Conservation (phyloP, 1,140 invertebrate species). For the Dryas iulia region DNA sequence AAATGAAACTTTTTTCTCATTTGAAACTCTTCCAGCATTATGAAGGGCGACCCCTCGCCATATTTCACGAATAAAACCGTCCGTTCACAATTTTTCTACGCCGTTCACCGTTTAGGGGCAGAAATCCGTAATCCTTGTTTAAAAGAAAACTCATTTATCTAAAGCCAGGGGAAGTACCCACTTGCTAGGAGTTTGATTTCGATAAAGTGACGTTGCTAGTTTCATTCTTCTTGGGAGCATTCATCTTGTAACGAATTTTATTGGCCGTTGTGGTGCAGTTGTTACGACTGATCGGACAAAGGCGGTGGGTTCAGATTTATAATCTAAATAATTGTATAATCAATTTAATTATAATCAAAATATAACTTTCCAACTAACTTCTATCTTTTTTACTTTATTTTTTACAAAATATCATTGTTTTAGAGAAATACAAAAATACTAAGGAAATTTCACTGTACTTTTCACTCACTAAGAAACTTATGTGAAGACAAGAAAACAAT, state of each 20-base stretch:
- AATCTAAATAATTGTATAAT: too few species aligned
- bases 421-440: too few species aligned
- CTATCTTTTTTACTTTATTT: too few species aligned
- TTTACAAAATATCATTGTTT: too few species aligned
- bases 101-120: slow-evolving; percentile 9
- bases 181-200: not conserved
- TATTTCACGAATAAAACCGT: slow-evolving; percentile 21
- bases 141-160: slow-evolving; percentile 57
- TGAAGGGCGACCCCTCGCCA: slow-evolving; percentile 20
- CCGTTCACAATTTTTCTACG: slow-evolving; percentile 13
- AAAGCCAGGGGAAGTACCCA: not conserved
- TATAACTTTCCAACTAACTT: too few species aligned
- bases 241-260: not conserved
- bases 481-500: not conserved
- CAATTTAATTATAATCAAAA: too few species aligned
- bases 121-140: slow-evolving; percentile 46
- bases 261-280: too few species aligned
- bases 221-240: not conserved
- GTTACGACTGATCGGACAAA: too few species aligned
- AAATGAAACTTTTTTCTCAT: slow-evolving; percentile 24
- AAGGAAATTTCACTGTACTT: too few species aligned
- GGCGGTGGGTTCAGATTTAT: too few species aligned
- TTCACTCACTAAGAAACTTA: not conserved
- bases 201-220: slow-evolving; percentile 4
- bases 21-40: not conserved